These are phyloP conservation scores for Dicaeum eximium DNA, from an alignment of 2,113 vertebrate genomes.

Conservation along the genomic window DNA sequence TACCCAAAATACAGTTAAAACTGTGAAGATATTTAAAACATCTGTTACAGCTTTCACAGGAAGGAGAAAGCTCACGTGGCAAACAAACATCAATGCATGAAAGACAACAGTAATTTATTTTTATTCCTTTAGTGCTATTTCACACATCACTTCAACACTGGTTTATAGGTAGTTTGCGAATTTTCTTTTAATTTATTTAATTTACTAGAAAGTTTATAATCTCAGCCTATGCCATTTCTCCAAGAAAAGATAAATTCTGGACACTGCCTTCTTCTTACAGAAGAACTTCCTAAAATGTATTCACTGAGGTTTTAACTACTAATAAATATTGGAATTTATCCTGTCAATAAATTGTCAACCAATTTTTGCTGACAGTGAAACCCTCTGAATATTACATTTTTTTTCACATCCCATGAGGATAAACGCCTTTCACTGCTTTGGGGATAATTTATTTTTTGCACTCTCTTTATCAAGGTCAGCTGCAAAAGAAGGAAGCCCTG, in stretches of 20 bases:
- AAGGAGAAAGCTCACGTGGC: background rate
- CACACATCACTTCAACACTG: background rate
- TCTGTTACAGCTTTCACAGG: background rate
- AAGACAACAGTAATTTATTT: background rate
- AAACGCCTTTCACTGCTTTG: background rate
- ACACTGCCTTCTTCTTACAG: background rate
- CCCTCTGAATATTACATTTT: background rate
- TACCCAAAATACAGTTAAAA: background rate
- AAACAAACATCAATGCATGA: background rate
- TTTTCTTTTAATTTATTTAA: background rate
- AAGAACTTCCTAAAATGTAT: background rate
- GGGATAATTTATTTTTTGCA: background rate
- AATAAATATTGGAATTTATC: background rate
- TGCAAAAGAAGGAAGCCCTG: background rate
- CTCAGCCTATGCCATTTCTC: background rate
- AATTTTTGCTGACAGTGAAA: background rate
- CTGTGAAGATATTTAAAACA: background rate
- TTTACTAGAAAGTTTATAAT: background rate
- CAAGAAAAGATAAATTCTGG: background rate
- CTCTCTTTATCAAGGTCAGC: background rate
- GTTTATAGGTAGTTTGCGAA: background rate
- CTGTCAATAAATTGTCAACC: too few species aligned
- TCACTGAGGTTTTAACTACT: background rate
- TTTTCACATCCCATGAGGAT: background rate
- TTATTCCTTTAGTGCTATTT: background rate